Conservation (phyloP, 2,888 invertebrate species). For the Salpingus planirostris region DNA sequence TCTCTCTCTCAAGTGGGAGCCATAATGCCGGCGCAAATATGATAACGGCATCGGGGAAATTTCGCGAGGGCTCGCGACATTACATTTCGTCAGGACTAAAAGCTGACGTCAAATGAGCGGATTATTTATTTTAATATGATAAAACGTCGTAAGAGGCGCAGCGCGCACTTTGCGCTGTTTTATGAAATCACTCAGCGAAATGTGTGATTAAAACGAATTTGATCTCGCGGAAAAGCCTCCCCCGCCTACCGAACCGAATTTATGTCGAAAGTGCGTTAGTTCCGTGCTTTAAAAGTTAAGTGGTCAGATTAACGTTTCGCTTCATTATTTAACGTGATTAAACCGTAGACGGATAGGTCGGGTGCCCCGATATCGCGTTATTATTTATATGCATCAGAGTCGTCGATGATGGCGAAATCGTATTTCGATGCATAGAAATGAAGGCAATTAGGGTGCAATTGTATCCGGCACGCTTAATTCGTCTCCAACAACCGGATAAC, state of each 20-base stretch:
- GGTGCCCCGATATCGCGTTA: no score
- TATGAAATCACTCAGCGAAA: slow-evolving; percentile 34
- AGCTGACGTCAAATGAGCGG: slow-evolving; percentile 31
- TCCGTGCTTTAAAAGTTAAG: slow-evolving; percentile 30
- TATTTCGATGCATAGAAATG: no score
- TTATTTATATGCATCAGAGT: no score
- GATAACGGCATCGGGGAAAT: no score
- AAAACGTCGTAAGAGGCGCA: slow-evolving; percentile 31
- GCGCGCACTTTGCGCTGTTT: slow-evolving; percentile 30
- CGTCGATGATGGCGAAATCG: no score
- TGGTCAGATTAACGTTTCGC: slow-evolving; percentile 31
- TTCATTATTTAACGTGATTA: slow-evolving; percentile 24
- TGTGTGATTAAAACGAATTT: slow-evolving; percentile 39
- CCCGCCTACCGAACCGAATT: slow-evolving; percentile 33
- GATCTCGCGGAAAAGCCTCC: slow-evolving; percentile 38
- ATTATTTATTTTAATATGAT: slow-evolving; percentile 37
- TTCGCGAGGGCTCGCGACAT: no score
- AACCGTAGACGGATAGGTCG: no score
- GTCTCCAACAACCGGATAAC: no score
- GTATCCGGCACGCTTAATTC: background rate
- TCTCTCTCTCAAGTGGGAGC: no score
- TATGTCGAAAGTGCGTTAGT: slow-evolving; percentile 33
- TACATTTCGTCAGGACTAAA: slow-evolving; percentile 20
- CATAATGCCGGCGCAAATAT: no score
- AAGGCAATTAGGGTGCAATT: no score